Base-by-base conservation (phyloP, 1,140 invertebrate species). In the Capitella teleta region DNA sequence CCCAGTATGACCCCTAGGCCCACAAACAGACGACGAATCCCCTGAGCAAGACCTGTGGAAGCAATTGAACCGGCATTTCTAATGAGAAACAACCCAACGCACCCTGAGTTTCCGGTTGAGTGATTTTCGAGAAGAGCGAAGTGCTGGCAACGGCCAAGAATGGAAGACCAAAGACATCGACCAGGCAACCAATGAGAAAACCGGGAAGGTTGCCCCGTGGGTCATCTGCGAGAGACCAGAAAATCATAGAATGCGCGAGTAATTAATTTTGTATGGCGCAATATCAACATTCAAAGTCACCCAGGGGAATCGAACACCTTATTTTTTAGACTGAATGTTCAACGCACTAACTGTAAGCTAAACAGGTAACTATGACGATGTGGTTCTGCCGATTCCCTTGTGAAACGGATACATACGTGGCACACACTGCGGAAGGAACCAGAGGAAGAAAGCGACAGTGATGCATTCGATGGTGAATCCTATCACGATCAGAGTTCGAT, bases 51-150 rank as follows among this genome's bases (percentile, higher is more conserved):
- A 8, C 30, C 30, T 32, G 30, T 32, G n/a, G n/a, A n/a, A 32
- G n/a, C 30, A 32, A 32, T 32, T 8, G 8, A 32, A 10, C 30
- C 30, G n/a, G n/a, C n/a, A n/a, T n/a, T n/a, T n/a, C n/a, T n/a
- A n/a, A n/a, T n/a, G n/a, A n/a, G n/a, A n/a, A n/a, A n/a, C n/a
- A n/a, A n/a, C n/a, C n/a, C n/a, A n/a, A 51, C 51, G 30, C 49
- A 65, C 63, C 63, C 43, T 64, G 62, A 4, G 58, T 60, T 47
- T 63, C 59, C 47, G 52, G 57, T 6, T 54, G 50, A 12, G 59
- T 59, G 14, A 66, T 46, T 46, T 66, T 66, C 2, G 63, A 63
- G 41, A 56, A 66, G 23, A 66, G 47, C 4, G 63, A 64, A 14
- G 61, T 58, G 49, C 57, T 54, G 26, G 59, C 57, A 1, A 59